A percentile compares a stretch with the other conserved stretches of the same genome.
Evolutionary conservation across 92 coral and sea anemone genomes (phyloP).

Genomic region (Porites evermanni): DNA sequence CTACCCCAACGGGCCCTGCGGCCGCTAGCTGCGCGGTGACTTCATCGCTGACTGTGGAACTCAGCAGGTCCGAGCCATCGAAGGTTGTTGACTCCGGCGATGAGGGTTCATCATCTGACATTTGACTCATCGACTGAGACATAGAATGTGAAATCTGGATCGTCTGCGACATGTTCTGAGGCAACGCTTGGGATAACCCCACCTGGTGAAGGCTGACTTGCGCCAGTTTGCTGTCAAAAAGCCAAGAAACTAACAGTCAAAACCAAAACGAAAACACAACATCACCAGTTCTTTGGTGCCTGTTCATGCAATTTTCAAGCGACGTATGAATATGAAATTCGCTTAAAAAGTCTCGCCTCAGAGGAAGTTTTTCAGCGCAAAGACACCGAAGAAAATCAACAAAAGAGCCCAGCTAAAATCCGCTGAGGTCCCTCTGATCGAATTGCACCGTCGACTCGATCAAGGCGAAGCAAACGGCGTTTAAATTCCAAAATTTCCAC

Average conservation of each 20-base stretch:
- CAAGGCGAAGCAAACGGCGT: conserved; percentile 10
- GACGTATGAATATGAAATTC: conserved; percentile 47
- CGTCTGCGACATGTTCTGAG: conserved; percentile 81
- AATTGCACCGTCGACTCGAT: neutral
- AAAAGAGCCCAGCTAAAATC: neutral
- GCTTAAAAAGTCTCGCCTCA: conserved; percentile 25
- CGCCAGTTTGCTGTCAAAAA: conserved; percentile 85
- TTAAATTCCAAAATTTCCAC: conserved; percentile 54
- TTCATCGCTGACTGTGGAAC: conserved; percentile 85
- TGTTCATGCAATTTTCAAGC: conserved; percentile 49
- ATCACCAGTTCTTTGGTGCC: conserved; percentile 43
- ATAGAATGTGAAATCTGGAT: conserved; percentile 72
- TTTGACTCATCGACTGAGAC: conserved; percentile 70
- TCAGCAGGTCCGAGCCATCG: conserved; percentile 93
- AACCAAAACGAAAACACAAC: conserved; percentile 36
- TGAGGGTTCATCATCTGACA: conserved; percentile 95
- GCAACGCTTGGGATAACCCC: conserved; percentile 78
- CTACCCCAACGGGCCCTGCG: conserved; percentile 98
- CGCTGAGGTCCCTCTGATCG: neutral
- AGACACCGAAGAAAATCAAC: neutral
- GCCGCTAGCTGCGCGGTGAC: conserved; percentile 99
- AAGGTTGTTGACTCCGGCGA: conserved; percentile 98
- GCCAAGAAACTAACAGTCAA: neutral
- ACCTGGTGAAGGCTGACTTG: conserved; percentile 77
- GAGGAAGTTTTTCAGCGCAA: neutral